Percentiles rank a stretch among this genome's conserved stretches.
These are phyloP conservation scores for Trichosurus vulpecula DNA, from an alignment of 2,797 vertebrate genomes.

Conservation along the genomic window DNA sequence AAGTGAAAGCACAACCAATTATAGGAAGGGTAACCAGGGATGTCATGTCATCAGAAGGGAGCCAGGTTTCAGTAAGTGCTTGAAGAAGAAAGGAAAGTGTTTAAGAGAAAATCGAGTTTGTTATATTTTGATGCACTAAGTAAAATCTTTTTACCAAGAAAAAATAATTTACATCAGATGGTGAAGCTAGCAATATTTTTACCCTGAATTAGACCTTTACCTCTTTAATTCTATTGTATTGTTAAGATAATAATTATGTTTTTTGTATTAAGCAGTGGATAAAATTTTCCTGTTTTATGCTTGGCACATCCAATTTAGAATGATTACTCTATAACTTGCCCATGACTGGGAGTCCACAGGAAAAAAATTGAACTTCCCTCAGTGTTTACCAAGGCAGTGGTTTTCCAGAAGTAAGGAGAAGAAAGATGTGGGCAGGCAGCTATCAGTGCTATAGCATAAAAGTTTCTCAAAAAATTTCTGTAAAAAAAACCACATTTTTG, in stretches of 20 bases:
- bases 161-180: not conserved
- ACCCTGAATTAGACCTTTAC: not conserved
- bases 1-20: too few species aligned
- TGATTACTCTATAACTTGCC: not conserved
- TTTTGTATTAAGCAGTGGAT: slow-evolving; percentile 8
- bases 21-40: too few species aligned
- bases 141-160: slow-evolving; percentile 11
- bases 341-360: not conserved
- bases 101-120: too few species aligned
- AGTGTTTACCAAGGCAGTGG: not conserved
- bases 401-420: not conserved
- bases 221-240: not conserved
- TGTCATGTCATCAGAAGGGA: too few species aligned
- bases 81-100: too few species aligned
- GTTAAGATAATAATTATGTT: not conserved
- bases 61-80: too few species aligned
- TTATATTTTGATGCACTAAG: too few species aligned
- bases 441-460: not conserved
- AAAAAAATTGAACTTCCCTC: not conserved
- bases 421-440: too few species aligned
- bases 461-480: not conserved
- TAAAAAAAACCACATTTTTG: not conserved
- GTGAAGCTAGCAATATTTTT: too few species aligned
- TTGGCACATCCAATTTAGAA: not conserved
- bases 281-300: not conserved